phyloP scores from a whole-genome alignment of 2,113 vertebrate species.

The Pygoscelis adeliae region DNA sequence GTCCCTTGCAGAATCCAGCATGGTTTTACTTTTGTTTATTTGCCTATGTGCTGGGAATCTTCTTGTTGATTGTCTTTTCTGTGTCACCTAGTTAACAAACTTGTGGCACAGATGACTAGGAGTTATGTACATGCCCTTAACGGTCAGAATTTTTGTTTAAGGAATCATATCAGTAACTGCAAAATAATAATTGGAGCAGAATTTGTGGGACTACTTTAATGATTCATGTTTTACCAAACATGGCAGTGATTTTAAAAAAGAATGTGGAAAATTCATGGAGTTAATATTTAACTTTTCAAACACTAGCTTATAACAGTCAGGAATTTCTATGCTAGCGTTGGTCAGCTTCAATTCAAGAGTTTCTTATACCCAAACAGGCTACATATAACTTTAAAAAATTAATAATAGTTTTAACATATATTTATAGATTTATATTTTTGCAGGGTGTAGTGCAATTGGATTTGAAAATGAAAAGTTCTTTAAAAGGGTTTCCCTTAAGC shows the following conservation, averaged over 20 bases:
- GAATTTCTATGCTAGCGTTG: not conserved
- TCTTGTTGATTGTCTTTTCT: not conserved
- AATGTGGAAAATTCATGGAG: not conserved
- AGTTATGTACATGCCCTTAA: not conserved
- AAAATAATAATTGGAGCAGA: not conserved
- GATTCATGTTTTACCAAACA: not conserved
- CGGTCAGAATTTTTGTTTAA: not conserved
- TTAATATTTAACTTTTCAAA: not conserved
- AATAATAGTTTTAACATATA: not conserved
- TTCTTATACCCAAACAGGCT: not conserved
- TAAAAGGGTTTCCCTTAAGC: not conserved
- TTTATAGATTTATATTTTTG: not conserved
- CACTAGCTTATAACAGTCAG: not conserved
- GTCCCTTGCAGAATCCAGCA: not conserved
- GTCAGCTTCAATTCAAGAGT: not conserved
- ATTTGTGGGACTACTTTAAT: not conserved
- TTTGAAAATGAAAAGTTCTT: not conserved
- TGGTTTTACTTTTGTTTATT: not conserved
- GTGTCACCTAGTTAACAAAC: not conserved
- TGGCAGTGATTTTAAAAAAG: not conserved
- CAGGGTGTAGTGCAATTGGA: not conserved
- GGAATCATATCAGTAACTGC: not conserved
- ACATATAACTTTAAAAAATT: not conserved
- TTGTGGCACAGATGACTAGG: not conserved
- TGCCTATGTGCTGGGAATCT: not conserved